Conservation (phyloP, 2,888 invertebrate species). For the Himalopsyche tibetana region DNA sequence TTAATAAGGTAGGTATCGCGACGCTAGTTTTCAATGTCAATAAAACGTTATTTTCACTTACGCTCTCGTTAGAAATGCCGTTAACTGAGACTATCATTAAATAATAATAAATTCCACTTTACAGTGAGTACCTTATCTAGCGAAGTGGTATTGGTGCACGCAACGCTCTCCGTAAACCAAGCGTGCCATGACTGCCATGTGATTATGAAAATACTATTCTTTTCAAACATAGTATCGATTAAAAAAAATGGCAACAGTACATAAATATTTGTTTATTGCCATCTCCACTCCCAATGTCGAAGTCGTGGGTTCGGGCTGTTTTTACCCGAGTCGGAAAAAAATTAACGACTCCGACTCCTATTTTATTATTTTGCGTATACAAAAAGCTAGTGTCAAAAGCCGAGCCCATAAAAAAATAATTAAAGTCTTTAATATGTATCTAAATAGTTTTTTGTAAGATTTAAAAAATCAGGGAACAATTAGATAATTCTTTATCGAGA, state of each 20-base stretch:
- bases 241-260: not conserved
- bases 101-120: constrained; percentile 31
- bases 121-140: not conserved
- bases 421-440: too few relatives aligned
- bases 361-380: too few relatives aligned
- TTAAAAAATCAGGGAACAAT: too few relatives aligned
- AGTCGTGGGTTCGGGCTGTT: too few relatives aligned
- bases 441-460: too few relatives aligned
- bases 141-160: constrained; percentile 3
- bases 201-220: not conserved
- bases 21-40: constrained; percentile 27
- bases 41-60: constrained; percentile 30
- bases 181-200: not conserved
- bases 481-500: too few relatives aligned
- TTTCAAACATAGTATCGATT: not conserved
- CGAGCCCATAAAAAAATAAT: too few relatives aligned
- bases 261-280: too few relatives aligned
- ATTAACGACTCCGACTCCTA: too few relatives aligned
- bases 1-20: not conserved
- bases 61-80: constrained; percentile 15
- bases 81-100: constrained; percentile 13
- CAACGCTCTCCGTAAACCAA: not conserved
- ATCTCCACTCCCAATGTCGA: too few relatives aligned
- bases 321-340: too few relatives aligned
- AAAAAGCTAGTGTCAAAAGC: too few relatives aligned